Percentiles rank a stretch among this genome's conserved stretches.
Conservation (phyloP, 2,113 vertebrate genomes). For the Melanostigma gelatinosum region DNA sequence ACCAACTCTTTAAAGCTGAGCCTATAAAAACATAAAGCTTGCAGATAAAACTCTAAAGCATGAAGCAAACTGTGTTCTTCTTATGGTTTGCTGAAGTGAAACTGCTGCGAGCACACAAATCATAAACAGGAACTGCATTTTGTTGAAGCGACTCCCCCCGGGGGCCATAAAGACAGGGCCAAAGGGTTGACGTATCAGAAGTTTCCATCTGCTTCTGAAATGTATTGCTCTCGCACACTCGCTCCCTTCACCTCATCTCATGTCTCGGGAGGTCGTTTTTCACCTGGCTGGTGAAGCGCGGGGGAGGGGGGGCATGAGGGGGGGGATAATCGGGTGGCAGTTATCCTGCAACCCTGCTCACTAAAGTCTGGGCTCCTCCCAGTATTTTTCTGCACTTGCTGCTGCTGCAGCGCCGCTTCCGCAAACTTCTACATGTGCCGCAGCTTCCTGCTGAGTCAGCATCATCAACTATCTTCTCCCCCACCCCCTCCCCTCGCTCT, state of each 20-base stretch:
- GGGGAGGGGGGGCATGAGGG: too few species aligned
- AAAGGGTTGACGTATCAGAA: not conserved
- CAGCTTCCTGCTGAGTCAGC: constrained; percentile 66
- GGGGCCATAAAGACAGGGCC: not conserved
- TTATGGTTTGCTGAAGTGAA: constrained; percentile 34
- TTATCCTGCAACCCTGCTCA: not conserved
- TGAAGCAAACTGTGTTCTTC: not conserved
- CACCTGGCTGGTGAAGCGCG: constrained; percentile 33
- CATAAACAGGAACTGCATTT: constrained; percentile 54
- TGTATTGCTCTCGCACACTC: not conserved
- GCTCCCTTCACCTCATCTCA: constrained; percentile 16
- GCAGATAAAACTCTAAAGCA: not conserved
- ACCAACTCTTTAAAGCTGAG: not conserved
- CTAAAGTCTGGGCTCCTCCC: not conserved
- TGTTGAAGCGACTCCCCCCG: constrained; percentile 3
- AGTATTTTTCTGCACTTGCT: not conserved
- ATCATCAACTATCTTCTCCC: constrained; percentile 30
- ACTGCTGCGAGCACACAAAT: constrained; percentile 16
- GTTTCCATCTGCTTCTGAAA: constrained; percentile 2
- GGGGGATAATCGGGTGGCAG: constrained; percentile 29
- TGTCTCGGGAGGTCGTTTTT: constrained; percentile 46
- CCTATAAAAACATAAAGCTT: not conserved
- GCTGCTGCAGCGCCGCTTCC: constrained; percentile 38
- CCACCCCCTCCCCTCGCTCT: not conserved
- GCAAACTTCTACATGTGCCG: constrained; percentile 33